Evolutionary conservation across 2,113 vertebrate genomes (phyloP).

Genomic region (Rynchops niger): DNA sequence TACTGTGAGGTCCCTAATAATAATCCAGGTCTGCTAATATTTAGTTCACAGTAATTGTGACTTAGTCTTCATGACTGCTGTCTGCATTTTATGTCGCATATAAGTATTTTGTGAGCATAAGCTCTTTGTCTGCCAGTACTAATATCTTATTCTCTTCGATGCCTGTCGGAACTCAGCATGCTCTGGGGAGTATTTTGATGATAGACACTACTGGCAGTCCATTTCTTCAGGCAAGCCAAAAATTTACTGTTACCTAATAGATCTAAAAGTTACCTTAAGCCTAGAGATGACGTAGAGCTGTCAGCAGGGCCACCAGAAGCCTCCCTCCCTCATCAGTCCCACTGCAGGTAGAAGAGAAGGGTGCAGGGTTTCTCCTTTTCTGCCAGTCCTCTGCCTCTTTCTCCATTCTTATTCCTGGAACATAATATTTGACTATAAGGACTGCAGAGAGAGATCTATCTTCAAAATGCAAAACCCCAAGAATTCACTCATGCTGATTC

Average conservation of each 20-base stretch:
- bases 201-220: background rate
- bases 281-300: background rate
- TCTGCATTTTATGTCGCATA: background rate
- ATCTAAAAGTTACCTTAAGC: background rate
- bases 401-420: background rate
- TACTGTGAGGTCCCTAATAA: too few relatives aligned
- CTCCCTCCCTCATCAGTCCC: fast-evolving
- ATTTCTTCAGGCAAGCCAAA: background rate
- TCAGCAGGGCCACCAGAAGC: background rate
- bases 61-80: background rate
- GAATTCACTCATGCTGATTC: background rate
- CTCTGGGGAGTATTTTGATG: background rate
- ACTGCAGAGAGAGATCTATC: background rate
- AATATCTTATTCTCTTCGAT: background rate
- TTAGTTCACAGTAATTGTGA: background rate
- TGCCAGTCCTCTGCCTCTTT: background rate
- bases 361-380: background rate
- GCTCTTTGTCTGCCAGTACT: background rate
- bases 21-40: background rate
- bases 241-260: background rate
- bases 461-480: background rate
- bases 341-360: background rate
- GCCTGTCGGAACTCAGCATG: background rate
- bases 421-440: background rate
- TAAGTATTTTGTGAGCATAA: background rate